Base-by-base conservation (phyloP, 1,140 invertebrate genomes). In the Chrysomallon squamiferum region DNA sequence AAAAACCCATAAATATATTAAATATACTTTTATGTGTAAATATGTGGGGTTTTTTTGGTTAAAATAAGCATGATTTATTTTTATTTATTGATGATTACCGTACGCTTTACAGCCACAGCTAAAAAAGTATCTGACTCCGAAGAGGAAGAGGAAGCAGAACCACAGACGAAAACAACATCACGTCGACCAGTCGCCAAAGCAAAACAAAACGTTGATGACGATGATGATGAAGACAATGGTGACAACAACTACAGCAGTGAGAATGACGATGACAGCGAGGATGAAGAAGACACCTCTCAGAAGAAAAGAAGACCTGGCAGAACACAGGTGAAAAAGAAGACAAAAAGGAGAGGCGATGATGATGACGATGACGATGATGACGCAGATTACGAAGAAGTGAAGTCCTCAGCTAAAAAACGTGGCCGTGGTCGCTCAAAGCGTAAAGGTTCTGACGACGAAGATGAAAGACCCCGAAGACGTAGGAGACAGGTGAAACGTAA, bases 221-320 rank as follows among this genome's bases (percentile, higher is more conserved):
- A 74, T 11, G 72, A 78, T 18, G 68, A 64, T 38, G 71, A 72
- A n/a, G 73, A 75, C 15, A 66, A 75, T 5, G 68, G 65, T 13
- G 7, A 43, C 20, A 50, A 62, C 15, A 25, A 38, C 6, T 38
- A 38, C 15, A 20, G 49, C n/a, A 22, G 43, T 2, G 41, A 33
- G 11, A 59, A 66, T 61, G 65, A 66, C 7, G 35, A 62, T 32
- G 47, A 20, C 56, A 50, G 56, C 3, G 59, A 66, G 33, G 60
- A 32, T 20, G 56, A 68, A 33, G 22, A 25, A 38, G 35, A 38
- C 15, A 15, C 5, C 5, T 15, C 35, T 38, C 6, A 7, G 5
- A 5, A 5, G 15, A 38, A 57, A 54, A 70, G 67, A 72, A 50
- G 70, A 69, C 57, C 66, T 66, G 32, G 63, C 41, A 41, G 66